Base-by-base conservation (phyloP, 2,797 vertebrate species). In the Sparus aurata region DNA sequence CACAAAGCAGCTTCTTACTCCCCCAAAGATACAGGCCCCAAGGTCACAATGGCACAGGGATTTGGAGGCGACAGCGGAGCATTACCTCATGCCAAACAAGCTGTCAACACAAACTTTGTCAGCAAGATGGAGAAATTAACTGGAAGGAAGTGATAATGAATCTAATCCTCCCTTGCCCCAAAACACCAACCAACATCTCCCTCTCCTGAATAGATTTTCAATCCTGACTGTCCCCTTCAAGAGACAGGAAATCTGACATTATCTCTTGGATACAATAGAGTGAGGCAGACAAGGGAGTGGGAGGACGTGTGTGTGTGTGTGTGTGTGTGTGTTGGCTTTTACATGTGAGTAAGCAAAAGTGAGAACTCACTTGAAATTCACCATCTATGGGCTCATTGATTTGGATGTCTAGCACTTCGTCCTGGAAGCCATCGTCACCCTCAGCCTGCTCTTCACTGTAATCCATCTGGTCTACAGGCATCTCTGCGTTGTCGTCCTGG, bases 91-190 rank as follows among this genome's bases (percentile, higher is more conserved):
- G 87, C 95, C 97, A 97, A 97, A 98, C 96, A 98, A 98, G 97
- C 97, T 96, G 97, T 98, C 97, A 97, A 96, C 96, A 96, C 90
- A 96, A 97, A 97, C 96, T 97, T 97, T 96, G 97, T 98, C 96
- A 97, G 94, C 95, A 90, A 91, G 89, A 93, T 80, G 95, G 96
- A 97, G 96, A 98, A 97, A 97, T 97, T 95, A 96, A 96, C 96
- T 96, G 96, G 95, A 95, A 95, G 95, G 94, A 92, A 92, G 95
- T 94, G 97, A 98, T 97, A 98, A 97, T 97, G 95, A 95, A 96
- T 96, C 96, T 89, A 88, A 89, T 91, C 87, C 84, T 73, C 86
- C 54, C 69, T 79, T 74, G 63, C 65, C 85, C 76, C 76, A 86
- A 88, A 87, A 90, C 80, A 92, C 77, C 75, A 64, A 82, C 73